These are phyloP conservation scores for Cyclophora albipunctata DNA, from an alignment of 2,888 invertebrate species.

Conservation along the genomic window DNA sequence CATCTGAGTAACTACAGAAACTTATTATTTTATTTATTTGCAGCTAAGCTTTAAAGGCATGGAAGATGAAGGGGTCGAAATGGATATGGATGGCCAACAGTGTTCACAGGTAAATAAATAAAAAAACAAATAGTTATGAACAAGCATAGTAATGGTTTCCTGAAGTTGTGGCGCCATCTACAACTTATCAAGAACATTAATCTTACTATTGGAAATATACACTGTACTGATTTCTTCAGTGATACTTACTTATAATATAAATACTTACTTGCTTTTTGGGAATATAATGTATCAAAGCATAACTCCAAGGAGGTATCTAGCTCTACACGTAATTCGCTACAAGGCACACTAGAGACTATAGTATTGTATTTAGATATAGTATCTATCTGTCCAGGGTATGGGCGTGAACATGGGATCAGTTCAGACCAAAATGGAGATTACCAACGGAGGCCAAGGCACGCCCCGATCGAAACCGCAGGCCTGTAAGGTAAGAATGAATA, in stretches of 20 bases:
- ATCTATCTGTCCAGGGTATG: conserved; percentile 44
- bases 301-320: no score
- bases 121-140: background rate
- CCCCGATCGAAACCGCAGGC: conserved; percentile 82
- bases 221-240: no score
- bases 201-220: no score
- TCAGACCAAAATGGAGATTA: conserved; percentile 68
- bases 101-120: conserved; percentile 55
- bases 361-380: no score
- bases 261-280: no score
- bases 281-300: no score
- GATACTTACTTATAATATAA: no score
- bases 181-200: no score
- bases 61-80: conserved; percentile 69
- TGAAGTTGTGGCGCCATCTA: no score
- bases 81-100: conserved; percentile 68
- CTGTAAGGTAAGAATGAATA: conserved; percentile 73
- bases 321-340: no score
- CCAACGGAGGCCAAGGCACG: conserved; percentile 55
- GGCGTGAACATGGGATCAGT: conserved; percentile 67
- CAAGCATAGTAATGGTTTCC: background rate
- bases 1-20: background rate
- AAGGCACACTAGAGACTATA: no score
- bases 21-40: conserved; percentile 13
- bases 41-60: conserved; percentile 70